Evolutionary conservation across 2,113 vertebrate species (phyloP).

Genomic region (Fulica atra): DNA sequence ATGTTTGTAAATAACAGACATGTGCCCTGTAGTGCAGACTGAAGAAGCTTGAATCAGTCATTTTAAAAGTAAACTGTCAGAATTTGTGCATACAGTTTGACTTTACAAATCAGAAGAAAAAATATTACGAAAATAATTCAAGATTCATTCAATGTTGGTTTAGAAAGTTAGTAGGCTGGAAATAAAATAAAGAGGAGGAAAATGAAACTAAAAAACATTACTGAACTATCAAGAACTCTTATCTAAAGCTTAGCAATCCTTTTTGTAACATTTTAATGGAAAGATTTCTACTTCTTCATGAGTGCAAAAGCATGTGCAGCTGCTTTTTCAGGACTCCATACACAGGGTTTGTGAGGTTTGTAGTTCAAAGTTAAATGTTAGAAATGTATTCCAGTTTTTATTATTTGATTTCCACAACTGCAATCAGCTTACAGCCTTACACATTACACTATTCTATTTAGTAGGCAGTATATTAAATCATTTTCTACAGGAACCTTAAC

Average conservation of each 20-base stretch:
- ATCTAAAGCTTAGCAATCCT: neutral
- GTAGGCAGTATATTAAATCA: neutral
- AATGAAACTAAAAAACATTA: neutral
- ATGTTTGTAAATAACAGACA: neutral
- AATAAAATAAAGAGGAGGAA: neutral
- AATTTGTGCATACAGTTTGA: neutral
- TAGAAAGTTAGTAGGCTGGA: neutral
- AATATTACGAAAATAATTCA: neutral
- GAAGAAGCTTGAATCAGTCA: neutral
- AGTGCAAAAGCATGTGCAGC: neutral
- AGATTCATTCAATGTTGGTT: neutral
- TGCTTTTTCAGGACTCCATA: neutral
- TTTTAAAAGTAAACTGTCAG: neutral
- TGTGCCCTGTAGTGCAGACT: neutral
- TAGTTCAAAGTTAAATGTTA: neutral
- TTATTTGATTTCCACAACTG: neutral
- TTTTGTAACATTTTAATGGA: neutral
- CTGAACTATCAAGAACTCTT: neutral
- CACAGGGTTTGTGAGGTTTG: neutral
- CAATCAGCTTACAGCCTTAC: neutral
- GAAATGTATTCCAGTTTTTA: neutral
- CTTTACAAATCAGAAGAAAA: neutral
- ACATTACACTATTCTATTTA: neutral
- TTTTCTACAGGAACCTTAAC: neutral
- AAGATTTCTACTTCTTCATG: neutral